Conservation (phyloP, 2,888 invertebrate genomes). For the Buathra laborator region DNA sequence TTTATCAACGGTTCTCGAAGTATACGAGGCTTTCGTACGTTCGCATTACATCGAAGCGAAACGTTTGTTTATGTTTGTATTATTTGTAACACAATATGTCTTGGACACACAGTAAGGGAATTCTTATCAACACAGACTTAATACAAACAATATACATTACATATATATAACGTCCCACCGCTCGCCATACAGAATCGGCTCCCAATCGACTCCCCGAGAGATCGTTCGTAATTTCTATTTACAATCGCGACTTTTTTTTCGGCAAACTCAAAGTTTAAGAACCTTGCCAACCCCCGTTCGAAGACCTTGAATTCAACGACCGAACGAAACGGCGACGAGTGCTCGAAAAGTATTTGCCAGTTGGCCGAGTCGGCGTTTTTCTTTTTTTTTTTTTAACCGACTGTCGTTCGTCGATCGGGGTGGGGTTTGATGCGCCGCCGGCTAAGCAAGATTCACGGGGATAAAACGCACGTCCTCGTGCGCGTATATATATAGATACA, state of each 20-base stretch:
- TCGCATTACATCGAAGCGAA: neutral
- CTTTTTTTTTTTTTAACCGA: neutral
- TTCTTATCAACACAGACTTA: slow-evolving; percentile 6
- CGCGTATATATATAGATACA: neutral
- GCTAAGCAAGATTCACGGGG: slow-evolving; percentile 34
- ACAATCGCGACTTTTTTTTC: neutral
- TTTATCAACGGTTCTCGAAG: neutral
- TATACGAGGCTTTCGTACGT: neutral
- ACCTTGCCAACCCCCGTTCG: neutral
- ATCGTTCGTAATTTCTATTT: neutral
- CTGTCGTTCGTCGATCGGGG: slow-evolving; percentile 15
- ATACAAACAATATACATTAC: slow-evolving; percentile 30
- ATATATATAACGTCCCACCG: neutral
- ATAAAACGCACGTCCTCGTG: slow-evolving; percentile 23
- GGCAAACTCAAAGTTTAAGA: slow-evolving; percentile 12
- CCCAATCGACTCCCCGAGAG: neutral
- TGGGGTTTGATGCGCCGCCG: slow-evolving; percentile 54
- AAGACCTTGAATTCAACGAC: neutral
- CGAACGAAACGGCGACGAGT: neutral
- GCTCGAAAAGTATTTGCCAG: slow-evolving; percentile 1
- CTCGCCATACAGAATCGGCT: neutral
- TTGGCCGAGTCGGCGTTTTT: neutral
- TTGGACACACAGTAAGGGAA: neutral
- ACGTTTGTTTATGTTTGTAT: slow-evolving; percentile 20
- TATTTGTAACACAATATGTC: slow-evolving; percentile 26